Evolutionary conservation across 2,797 vertebrate species (phyloP), one percentile per base, ranked within the genome.

Genomic region (Cossypha heuglini): DNA sequence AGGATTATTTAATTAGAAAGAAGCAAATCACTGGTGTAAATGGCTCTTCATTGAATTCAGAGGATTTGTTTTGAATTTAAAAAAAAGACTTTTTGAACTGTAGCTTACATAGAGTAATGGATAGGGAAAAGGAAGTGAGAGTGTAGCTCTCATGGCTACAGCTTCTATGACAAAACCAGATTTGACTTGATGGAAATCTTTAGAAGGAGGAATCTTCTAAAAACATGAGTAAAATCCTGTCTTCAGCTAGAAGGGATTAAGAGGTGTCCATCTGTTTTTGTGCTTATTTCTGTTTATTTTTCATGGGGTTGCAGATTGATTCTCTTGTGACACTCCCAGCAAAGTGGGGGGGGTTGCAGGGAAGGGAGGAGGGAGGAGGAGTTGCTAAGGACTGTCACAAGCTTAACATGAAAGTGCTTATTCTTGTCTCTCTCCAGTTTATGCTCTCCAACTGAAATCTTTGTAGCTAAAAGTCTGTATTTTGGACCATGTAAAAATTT

Each of bases 251-350:
- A 8, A 62, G 55, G 93, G 95, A 95, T 96, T 97, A 96, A 78
- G 81, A 75, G 72, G 80, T 76, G 91, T 71, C 96, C 96, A 96
- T 95, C 95, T 95, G 94, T 26, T 95, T 96, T 97, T 92, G 86
- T 94, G 64, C 66, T 95, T 94, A 91, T 96, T 96, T 93, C 91
- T 89, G 58, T 77, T 91, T 96, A 68, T 94, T 89, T 97, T 94
- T 92, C 1, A 1, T 38, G 38, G 62, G 49, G 38, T 76, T 89
- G 74, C 71, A 64, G 49, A 86, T n/a, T 94, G 79, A 92, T 90
- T 94, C 24, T 86, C 71, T 62, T 43, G 69, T 80, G 73, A 51
- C 33, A 16, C 37, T 80, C 52, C 66, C 48, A 77, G 59, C 49
- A 35, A 35, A 62, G 5, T 54, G 54, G 17, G 63, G 77, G 67